phyloP scores from a whole-genome alignment of 1,140 invertebrate genomes.

The Diploscapter pachys region DNA sequence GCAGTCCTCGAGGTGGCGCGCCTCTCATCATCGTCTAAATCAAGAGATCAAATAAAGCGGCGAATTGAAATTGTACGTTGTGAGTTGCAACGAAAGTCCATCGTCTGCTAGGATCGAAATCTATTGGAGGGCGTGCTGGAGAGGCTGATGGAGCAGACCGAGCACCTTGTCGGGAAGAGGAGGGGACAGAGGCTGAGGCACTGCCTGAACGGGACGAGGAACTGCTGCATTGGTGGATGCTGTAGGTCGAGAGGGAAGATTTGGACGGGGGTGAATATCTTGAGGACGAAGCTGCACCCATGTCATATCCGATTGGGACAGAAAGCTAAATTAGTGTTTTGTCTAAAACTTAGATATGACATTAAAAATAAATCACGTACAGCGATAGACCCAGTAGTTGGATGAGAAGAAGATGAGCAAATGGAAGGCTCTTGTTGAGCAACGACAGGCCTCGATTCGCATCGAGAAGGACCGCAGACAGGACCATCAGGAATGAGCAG shows the following conservation, averaged over 20 bases:
- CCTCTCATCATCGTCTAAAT: slow-evolving; percentile 15
- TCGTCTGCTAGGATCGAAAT: slow-evolving; percentile 30
- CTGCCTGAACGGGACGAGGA: slow-evolving; percentile 6
- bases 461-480: slow-evolving; percentile 26
- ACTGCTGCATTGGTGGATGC: background rate
- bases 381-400: slow-evolving; percentile 9
- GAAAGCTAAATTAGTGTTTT: slow-evolving; percentile 13
- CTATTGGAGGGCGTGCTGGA: slow-evolving; percentile 15
- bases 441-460: slow-evolving; percentile 24
- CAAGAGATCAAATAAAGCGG: background rate
- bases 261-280: slow-evolving; percentile 17
- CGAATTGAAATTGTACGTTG: background rate
- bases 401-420: slow-evolving; percentile 29
- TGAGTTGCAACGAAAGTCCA: slow-evolving; percentile 38
- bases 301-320: background rate
- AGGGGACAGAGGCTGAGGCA: slow-evolving; percentile 5
- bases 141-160: background rate
- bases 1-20: slow-evolving; percentile 21
- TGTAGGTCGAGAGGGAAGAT: slow-evolving; percentile 11
- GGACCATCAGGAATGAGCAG: slow-evolving; percentile 11
- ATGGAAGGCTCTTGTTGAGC: slow-evolving; percentile 19
- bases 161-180: slow-evolving; percentile 12
- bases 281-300: slow-evolving; percentile 7
- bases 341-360: slow-evolving; percentile 12
- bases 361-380: slow-evolving; percentile 18